Conservation (phyloP, 2,797 vertebrate genomes). For the Sarcoramphus papa region DNA sequence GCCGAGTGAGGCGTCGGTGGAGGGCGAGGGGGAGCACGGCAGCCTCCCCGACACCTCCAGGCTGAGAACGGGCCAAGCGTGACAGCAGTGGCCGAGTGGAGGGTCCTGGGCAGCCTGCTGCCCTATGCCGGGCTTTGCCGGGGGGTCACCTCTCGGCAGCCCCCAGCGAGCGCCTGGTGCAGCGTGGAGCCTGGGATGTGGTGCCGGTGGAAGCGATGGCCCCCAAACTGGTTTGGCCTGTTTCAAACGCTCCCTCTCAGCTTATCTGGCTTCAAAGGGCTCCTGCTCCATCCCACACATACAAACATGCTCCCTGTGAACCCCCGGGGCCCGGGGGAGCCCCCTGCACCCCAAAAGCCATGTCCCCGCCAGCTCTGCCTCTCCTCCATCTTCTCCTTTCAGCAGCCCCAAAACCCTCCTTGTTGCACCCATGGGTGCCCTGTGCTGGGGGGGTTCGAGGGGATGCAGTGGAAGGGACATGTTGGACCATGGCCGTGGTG, state of each 20-base stretch:
- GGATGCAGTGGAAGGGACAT: rapidly evolving
- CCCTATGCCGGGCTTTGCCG: rapidly evolving
- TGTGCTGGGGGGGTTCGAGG: rapidly evolving
- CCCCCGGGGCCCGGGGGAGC: neutral
- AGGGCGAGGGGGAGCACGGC: neutral
- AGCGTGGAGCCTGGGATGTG: neutral
- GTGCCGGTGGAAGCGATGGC: neutral
- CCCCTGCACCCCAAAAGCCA: neutral
- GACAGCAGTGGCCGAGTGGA: neutral
- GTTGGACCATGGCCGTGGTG: rapidly evolving
- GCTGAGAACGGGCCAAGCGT: rapidly evolving
- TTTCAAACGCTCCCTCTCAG: slow-evolving; percentile 13
- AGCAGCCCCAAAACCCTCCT: neutral
- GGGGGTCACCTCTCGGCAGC: neutral
- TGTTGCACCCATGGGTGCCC: neutral
- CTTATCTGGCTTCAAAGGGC: slow-evolving; percentile 55
- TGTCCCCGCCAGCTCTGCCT: neutral
- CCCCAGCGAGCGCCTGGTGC: rapidly evolving
- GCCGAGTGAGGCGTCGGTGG: rapidly evolving
- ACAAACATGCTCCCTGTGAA: neutral
- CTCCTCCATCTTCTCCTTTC: neutral
- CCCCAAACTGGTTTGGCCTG: slow-evolving; percentile 44
- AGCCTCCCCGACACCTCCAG: rapidly evolving
- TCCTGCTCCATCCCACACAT: slow-evolving; percentile 44
- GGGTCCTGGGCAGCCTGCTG: neutral